Evolutionary conservation across 1,140 invertebrate species (phyloP), one percentile per base, ranked within the genome.

Genomic region (Archivesica marissinica): DNA sequence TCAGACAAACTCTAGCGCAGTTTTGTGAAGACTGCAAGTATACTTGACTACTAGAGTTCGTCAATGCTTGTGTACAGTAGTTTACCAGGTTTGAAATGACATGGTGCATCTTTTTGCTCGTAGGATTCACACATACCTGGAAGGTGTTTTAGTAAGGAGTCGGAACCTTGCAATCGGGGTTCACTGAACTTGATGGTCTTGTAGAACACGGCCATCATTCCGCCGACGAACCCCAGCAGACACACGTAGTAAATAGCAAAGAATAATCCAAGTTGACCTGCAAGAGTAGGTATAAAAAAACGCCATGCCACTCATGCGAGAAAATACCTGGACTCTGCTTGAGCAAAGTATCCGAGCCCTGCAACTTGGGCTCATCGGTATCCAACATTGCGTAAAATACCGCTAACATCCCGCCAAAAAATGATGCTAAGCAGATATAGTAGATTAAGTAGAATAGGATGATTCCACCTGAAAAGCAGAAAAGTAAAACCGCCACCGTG

Each of bases 371-470:
- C 92, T 96, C 95, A 90, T 96, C 96, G 59, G 95, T 94, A 92
- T 98, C 97, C 91, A 99, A 94, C 38, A 98, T 99, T 94, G 98
- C 97, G 93, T 97, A 98, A 95, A 99, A 99, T 88, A 99, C 96
- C 77, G 97, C 96, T 93, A 99, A 95, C 96, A 99, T 96, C 25
- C 96, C 97, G 79, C 96, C 96, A 95, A 99, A 99, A 95, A 99
- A 99, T 54, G 91, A 92, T 88, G 96, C 96, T 91, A 99, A 95
- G 87, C 96, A 96, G 68, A 96, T 95, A 95, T 99, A 99, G 95
- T 98, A 99, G 93, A 98, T 96, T 85, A 98, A 92, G 94, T 99
- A 99, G 96, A 99, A 99, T 83, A 98, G 93, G 86, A 97, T 95
- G 94, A 99, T 98, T 95, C 91, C 88, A 85, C 47, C 92, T 92